phyloP scores from a whole-genome alignment of 2,888 invertebrate genomes.

The Anagyrus pseudococci region DNA sequence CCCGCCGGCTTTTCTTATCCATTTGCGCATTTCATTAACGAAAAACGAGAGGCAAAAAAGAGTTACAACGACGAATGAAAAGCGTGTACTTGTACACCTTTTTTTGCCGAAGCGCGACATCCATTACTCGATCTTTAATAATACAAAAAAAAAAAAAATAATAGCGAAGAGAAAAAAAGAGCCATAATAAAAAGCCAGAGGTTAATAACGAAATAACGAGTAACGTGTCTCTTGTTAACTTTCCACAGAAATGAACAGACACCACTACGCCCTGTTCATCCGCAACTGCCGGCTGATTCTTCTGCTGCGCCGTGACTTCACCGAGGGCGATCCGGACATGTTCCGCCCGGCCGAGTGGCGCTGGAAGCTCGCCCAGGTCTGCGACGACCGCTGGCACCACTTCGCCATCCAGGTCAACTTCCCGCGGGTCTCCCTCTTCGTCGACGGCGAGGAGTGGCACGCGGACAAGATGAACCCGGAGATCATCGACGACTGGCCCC shows the following conservation, averaged over 20 bases:
- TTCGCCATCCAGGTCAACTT: constrained; percentile 93
- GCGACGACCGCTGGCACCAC: constrained; percentile 99
- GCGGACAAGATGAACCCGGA: constrained; percentile 83
- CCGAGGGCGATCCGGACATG: constrained; percentile 90
- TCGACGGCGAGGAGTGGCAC: constrained; percentile 82
- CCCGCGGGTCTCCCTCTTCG: constrained; percentile 85
- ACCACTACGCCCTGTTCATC: constrained; percentile 97
- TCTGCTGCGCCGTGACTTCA: constrained; percentile 87
- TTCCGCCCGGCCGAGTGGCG: constrained; percentile 99
- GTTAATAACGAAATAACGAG: too few relatives aligned
- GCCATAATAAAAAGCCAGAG: too few relatives aligned
- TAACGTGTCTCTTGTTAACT: neutral
- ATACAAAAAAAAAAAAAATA: too few relatives aligned
- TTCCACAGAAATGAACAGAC: constrained; percentile 92
- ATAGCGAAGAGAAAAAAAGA: too few relatives aligned
- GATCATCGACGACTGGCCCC: constrained; percentile 98
- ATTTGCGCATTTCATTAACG: too few relatives aligned
- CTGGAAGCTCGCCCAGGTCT: constrained; percentile 94
- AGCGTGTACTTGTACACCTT: too few relatives aligned
- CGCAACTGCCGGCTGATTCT: constrained; percentile 96
- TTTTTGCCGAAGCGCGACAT: too few relatives aligned
- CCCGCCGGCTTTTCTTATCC: too few relatives aligned
- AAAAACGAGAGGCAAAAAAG: too few relatives aligned
- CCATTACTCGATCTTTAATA: too few relatives aligned
- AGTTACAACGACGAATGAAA: too few relatives aligned